These are phyloP conservation scores for Mizuhopecten yessoensis DNA, from an alignment of 1,140 invertebrate species.

Conservation along the genomic window DNA sequence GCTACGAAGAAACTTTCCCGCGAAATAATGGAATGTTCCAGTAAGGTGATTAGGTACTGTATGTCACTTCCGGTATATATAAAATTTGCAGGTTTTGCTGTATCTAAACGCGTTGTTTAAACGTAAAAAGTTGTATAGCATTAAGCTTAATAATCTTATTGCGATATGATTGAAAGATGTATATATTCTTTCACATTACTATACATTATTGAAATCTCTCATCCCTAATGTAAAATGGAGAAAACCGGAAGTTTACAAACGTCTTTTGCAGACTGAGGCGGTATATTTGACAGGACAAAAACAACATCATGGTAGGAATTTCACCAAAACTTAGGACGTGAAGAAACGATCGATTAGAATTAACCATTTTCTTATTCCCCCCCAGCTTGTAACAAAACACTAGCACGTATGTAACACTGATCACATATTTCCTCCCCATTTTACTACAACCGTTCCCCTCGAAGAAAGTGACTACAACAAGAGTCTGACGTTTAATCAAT, in stretches of 20 bases:
- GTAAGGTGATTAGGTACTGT: neutral
- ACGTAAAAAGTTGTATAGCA: neutral
- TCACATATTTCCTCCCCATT: neutral
- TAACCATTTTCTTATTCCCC: neutral
- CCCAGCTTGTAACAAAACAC: neutral
- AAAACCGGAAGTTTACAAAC: conserved; percentile 51
- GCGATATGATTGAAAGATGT: neutral
- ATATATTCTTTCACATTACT: too few relatives aligned
- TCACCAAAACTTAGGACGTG: neutral
- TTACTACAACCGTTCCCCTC: too few relatives aligned
- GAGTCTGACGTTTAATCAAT: too few relatives aligned
- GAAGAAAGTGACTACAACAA: too few relatives aligned
- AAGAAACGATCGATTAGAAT: neutral
- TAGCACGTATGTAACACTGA: neutral
- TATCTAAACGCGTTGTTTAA: neutral
- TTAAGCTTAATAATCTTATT: neutral
- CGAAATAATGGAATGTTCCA: conserved; percentile 47
- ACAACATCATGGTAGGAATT: neutral
- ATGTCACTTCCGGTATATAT: neutral
- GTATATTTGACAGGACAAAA: conserved; percentile 33
- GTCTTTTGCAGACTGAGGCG: conserved; percentile 36
- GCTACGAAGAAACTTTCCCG: conserved; percentile 43
- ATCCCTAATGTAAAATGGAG: neutral
- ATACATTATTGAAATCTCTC: neutral
- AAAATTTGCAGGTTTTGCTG: neutral